Evolutionary conservation across 2,888 invertebrate species (phyloP).

Genomic region (Ceramica pisi): DNA sequence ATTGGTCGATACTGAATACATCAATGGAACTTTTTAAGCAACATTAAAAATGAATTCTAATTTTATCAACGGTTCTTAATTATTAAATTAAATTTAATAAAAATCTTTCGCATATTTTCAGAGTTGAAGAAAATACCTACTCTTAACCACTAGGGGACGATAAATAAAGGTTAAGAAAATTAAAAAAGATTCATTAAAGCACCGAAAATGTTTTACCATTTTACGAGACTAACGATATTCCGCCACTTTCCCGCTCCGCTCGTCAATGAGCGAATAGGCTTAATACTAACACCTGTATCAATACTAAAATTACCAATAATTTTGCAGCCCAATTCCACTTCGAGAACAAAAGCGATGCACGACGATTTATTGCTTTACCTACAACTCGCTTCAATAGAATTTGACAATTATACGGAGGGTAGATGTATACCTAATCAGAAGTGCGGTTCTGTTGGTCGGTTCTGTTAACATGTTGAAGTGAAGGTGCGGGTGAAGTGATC

Average conservation of each 20-base stretch:
- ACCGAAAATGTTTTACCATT: neutral
- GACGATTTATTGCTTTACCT: constrained; percentile 4
- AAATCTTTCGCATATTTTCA: neutral
- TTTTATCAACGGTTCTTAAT: neutral
- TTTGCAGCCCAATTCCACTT: constrained; percentile 15
- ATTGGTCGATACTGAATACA: neutral
- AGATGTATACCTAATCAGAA: neutral
- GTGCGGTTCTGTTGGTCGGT: no score
- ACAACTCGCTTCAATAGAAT: constrained; percentile 4
- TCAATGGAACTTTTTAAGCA: neutral
- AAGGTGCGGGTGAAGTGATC: no score
- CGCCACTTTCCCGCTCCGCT: constrained; percentile 20
- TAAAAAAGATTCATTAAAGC: neutral
- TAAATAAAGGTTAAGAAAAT: neutral
- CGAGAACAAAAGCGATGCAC: constrained; percentile 13
- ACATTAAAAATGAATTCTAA: neutral
- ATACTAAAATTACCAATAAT: constrained; percentile 44
- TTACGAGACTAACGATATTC: neutral
- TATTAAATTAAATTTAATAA: neutral
- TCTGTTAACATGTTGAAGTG: no score
- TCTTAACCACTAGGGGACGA: neutral
- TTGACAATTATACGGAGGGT: neutral
- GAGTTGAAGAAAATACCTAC: neutral
- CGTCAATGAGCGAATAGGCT: neutral
- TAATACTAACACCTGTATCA: constrained; percentile 43